Percentiles rank a stretch among this genome's conserved stretches.
These are phyloP conservation scores for Papilio elwesi DNA, from an alignment of 2,888 invertebrate genomes.

Conservation along the genomic window DNA sequence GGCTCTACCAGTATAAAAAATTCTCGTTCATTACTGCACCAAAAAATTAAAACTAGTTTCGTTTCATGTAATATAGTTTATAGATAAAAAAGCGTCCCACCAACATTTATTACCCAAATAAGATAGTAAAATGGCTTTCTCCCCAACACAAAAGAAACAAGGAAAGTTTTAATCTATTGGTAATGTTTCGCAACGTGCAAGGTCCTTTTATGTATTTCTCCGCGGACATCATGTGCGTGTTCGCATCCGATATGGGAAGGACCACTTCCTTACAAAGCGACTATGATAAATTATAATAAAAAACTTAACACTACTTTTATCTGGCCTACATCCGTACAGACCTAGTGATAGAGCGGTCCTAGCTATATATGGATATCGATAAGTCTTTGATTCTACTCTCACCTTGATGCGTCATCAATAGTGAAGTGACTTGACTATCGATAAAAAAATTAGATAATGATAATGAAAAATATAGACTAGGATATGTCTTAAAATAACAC, in stretches of 20 bases:
- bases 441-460: slow-evolving; percentile 12
- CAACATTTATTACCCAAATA: background rate
- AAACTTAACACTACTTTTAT: slow-evolving; percentile 33
- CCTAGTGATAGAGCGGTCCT: slow-evolving; percentile 26
- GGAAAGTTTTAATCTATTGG: background rate
- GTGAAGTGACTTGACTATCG: slow-evolving; percentile 16
- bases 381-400: slow-evolving; percentile 38
- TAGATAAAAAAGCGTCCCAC: too few species aligned
- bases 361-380: slow-evolving; percentile 29
- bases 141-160: slow-evolving; percentile 22
- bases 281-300: slow-evolving; percentile 28
- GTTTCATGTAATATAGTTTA: too few species aligned
- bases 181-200: slow-evolving; percentile 23
- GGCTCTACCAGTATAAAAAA: too few species aligned
- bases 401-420: slow-evolving; percentile 29
- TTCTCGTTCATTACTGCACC: too few species aligned
- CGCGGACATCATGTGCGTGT: slow-evolving; percentile 11
- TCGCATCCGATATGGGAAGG: slow-evolving; percentile 20
- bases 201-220: slow-evolving; percentile 25
- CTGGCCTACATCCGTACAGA: slow-evolving; percentile 38
- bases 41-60: too few species aligned
- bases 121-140: slow-evolving; percentile 38
- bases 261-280: slow-evolving; percentile 16
- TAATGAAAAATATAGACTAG: background rate
- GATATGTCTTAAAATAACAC: too few species aligned